Evolutionary conservation across 2,113 vertebrate species (phyloP).

Genomic region (Anolis carolinensis): DNA sequence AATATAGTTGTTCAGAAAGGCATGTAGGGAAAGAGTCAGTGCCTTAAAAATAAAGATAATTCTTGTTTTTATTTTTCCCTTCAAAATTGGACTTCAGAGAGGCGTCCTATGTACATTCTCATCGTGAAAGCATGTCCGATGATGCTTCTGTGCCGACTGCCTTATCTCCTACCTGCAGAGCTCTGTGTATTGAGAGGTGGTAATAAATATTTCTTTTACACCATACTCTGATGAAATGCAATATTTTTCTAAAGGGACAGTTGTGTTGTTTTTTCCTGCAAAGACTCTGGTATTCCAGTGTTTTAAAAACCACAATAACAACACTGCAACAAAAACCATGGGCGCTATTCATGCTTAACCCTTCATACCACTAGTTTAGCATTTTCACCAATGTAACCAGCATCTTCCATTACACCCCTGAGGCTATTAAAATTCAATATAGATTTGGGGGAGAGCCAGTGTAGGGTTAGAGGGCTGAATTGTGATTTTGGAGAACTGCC

Average conservation of each 20-base stretch:
- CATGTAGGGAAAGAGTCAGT: background rate
- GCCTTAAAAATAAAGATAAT: conserved; percentile 36
- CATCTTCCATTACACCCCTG: background rate
- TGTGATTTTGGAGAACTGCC: too few species aligned
- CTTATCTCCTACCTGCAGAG: conserved; percentile 16
- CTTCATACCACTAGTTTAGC: background rate
- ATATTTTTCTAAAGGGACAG: background rate
- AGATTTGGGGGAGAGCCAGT: too few species aligned
- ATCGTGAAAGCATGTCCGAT: background rate
- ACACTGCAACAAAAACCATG: background rate
- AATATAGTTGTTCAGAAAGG: background rate
- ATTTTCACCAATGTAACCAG: background rate
- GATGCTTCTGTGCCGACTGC: background rate
- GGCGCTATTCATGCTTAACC: background rate
- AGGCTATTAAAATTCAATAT: background rate
- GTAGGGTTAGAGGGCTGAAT: too few species aligned
- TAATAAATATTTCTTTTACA: background rate
- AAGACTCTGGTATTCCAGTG: background rate
- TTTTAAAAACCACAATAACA: background rate
- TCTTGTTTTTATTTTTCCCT: conserved; percentile 38
- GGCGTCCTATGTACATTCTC: conserved; percentile 12
- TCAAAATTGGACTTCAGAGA: conserved; percentile 34
- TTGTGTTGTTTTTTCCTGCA: background rate
- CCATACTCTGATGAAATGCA: background rate
- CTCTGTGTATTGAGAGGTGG: conserved; percentile 20